Percentiles rank a stretch among this genome's conserved stretches.
phyloP scores from a whole-genome alignment of 2,797 vertebrate species.

The Natrix natrix region DNA sequence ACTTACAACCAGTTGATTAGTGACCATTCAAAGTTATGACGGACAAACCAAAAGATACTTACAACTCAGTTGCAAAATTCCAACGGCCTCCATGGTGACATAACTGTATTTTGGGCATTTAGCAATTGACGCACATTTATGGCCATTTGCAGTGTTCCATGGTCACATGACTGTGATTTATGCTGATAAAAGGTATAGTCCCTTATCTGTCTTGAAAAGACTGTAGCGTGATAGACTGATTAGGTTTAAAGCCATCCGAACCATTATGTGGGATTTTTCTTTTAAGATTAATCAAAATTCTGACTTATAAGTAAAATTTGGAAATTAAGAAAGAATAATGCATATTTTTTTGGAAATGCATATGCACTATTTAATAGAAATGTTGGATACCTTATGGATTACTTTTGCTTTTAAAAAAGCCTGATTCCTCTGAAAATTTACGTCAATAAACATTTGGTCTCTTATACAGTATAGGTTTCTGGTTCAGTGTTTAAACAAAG shows the following conservation, averaged over 20 bases:
- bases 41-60: neutral
- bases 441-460: neutral
- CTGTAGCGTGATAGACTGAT: neutral
- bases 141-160: neutral
- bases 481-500: neutral
- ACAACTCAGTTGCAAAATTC: neutral
- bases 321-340: neutral
- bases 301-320: neutral
- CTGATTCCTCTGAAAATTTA: constrained; percentile 5
- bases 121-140: neutral
- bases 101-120: neutral
- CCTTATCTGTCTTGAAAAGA: neutral
- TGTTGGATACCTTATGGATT: neutral
- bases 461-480: neutral
- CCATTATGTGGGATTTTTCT: neutral
- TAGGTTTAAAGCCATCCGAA: neutral
- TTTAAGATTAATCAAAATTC: neutral
- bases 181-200: neutral
- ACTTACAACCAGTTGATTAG: neutral
- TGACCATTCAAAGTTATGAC: neutral
- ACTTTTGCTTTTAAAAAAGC: constrained; percentile 9
- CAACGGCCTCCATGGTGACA: neutral
- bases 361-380: constrained; percentile 10
- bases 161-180: neutral
- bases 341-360: neutral